Evolutionary conservation across 2,888 invertebrate genomes (phyloP), one percentile per base, ranked within the genome.

Genomic region (Oxyteleia sp.): DNA sequence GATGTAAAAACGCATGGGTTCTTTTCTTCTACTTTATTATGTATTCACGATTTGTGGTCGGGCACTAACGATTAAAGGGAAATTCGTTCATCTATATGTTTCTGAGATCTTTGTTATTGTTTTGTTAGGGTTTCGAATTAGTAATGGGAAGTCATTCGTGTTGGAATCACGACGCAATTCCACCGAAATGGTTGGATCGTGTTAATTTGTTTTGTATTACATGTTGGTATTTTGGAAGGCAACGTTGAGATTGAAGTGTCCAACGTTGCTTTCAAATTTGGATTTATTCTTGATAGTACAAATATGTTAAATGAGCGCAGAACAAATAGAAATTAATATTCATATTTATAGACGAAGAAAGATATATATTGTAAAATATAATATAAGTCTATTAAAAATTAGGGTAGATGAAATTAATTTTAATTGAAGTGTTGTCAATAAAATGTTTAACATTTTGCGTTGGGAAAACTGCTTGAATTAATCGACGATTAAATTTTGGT

Each of bases 81-180:
- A 59, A 71, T 43, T 63, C 63, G 75, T 64, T 75, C 75, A 74
- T 74, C 74, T 74, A 74, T 74, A 74, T 74, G 61, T 53, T 63
- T 74, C 53, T 63, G 63, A 63, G 59, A 66, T 76, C 66, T 68
- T 72, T 49, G 63, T 61, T 72, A 26, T 16, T 47, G 69, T 38
- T 63, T 74, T 23, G 32, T n/a, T 51, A 51, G 20, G 29, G 76
- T 78, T 68, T 68, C 59, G 78, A 51, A 32, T 35, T 26, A 47
- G 64, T 74, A 74, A 74, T 74, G 74, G 45, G 72, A 72, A 18
- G 55, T 10, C 10, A 10, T n/a, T 38, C n/a, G 10, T 38, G 38
- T n/a, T 10, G 2, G 38, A n/a, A 38, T 10, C 2, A 10, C n/a
- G 10, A 38, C 5, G 26, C 26, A 5, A 26, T 26, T 26, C 26